Evolutionary conservation across 2,113 vertebrate species (phyloP).

Genomic region (Illadopsis cleaveri): DNA sequence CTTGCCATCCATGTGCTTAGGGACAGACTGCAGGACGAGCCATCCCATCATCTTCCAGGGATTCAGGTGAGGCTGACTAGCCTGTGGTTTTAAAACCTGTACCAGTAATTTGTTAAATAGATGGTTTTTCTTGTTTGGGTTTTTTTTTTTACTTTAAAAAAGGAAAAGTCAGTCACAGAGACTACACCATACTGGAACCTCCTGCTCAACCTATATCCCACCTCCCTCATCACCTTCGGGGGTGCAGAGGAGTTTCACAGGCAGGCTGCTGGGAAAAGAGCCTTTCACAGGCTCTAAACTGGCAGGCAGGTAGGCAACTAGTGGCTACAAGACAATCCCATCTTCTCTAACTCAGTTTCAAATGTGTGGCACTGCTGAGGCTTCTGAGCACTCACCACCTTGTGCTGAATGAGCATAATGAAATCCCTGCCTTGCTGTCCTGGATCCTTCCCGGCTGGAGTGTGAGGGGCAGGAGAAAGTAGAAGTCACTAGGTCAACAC

Average conservation of each 20-base stretch:
- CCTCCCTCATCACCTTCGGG: neutral
- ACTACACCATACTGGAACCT: neutral
- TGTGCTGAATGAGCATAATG: neutral
- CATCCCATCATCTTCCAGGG: neutral
- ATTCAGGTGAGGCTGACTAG: neutral
- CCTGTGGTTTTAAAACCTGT: neutral
- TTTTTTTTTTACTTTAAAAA: neutral
- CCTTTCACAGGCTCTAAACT: neutral
- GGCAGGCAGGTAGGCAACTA: neutral
- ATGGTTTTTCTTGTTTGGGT: neutral
- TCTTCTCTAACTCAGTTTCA: neutral
- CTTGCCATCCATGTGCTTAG: neutral
- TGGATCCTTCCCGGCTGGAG: neutral
- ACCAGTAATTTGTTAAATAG: neutral
- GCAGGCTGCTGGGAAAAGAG: neutral
- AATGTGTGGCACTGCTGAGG: fast-evolving
- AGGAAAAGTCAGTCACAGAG: neutral
- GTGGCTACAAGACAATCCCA: neutral
- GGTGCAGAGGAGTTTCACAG: neutral
- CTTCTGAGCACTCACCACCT: neutral
- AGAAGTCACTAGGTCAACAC: neutral
- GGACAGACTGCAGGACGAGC: neutral
- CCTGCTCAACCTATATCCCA: neutral
- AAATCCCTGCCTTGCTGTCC: neutral
- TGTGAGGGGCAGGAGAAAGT: neutral